Base-by-base conservation (phyloP, 2,113 vertebrate species). In the Nibea albiflora region DNA sequence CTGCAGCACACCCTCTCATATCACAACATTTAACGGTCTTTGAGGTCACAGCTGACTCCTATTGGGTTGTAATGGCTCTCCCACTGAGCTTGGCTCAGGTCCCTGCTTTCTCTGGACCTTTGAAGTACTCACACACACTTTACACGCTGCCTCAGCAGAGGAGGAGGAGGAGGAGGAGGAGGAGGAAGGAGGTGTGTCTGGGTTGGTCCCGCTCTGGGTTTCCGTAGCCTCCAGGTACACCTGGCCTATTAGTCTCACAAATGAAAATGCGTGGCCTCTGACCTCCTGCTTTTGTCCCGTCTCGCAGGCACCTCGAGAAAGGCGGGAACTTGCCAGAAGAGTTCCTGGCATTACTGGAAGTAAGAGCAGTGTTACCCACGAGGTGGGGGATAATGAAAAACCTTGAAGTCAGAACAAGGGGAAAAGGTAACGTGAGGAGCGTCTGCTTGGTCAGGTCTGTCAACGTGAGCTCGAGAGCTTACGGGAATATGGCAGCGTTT, bases 241-340 rank as follows among this genome's bases (percentile, higher is more conserved):
- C 92, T 93, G 92, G 89, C 53, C 72, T 93, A 91, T 94, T 94
- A 85, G 57, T 88, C 68, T 90, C 85, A 90, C 65, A 83, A 91
- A 93, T 90, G 85, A 92, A 92, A 78, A 88, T 88, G 85, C 44
- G 42, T 65, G 89, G 85, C 93, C 94, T 90, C 89, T 94, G 88
- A 92, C 93, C 94, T 90, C 65, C 84, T 81, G 90, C 92, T 90
- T 87, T 84, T 89, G 80, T 84, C 63, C 62, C 26, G 1, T 81
- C 72, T 78, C 22, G 10, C 28, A 81, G 85, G 88, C 67, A 78
- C 64, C 81, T 73, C 4, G 10, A 76, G 26, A 56, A 76, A 84
- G 65, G 73, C n/a, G 31, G 80, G 73, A 70, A 39, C 67, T 76
- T 1, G 28, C 62, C n/a, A 69, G 61, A 85, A 1, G 24, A 57